Base-by-base conservation (phyloP, 2,888 invertebrate genomes). In the Melipona beecheii region DNA sequence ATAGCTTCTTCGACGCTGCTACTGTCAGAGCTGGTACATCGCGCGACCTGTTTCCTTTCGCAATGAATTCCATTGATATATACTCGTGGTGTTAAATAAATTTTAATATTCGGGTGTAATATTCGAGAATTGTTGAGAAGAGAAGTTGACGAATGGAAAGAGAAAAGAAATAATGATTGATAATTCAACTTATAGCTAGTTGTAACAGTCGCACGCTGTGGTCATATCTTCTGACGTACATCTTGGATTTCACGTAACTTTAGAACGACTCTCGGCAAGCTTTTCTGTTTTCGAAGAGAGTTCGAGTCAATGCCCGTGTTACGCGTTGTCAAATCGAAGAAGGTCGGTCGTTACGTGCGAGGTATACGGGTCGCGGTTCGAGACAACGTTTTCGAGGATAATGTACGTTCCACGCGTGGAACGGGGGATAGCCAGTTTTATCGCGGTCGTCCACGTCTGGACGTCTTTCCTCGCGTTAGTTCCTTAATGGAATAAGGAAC, bases 251-350 rank as follows among this genome's bases (percentile, higher is more conserved):
- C 13, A 4, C 3, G 15, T 17, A 27, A 21, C 15, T 2, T 13
- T 13, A 17, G 31, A 52, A 36, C 17, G 4, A 68, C 27, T n/a
- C 49, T 64, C 56, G 5, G 58, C 50, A 62, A 72, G 31, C 27
- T 54, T 11, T 71, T 52, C 58, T 68, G 66, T 78, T 78, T 78
- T 68, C 31, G 68, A 31, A 60, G 49, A 62, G 72, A 78, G 75
- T 84, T 58, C 64, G 77, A 66, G 65, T 71, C 73, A 72, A 54
- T 54, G 62, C 66, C 31, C 71, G 60, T 77, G 65, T 86, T 60
- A 88, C 50, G 78, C 64, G 76, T 70, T 70, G 83, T 71, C 74
- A 73, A 73, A 70, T 81, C 77, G 79, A 73, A 86, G 70, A 83
- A 85, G 83, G 85, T 82, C 83, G 77, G 77, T 68, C 65, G 81